Base-by-base conservation (phyloP, 2,888 invertebrate genomes). In the Pomacea canaliculata region DNA sequence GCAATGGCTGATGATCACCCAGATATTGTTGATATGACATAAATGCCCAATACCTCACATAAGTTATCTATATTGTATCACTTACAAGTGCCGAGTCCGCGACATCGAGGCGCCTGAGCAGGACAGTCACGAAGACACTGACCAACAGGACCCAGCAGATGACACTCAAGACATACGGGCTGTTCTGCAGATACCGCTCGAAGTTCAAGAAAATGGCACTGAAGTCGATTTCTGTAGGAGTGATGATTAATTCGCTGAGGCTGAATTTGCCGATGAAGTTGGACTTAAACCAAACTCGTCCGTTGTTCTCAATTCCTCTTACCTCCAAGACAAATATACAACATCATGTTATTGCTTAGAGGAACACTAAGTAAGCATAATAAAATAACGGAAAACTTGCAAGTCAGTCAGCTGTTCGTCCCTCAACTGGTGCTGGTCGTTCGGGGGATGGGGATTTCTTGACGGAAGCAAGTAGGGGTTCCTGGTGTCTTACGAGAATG, bases 191-290 rank as follows among this genome's bases (percentile, higher is more conserved):
- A 49, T 80, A 80, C 12, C 69, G 77, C 1, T 76, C 65, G 68
- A 86, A 83, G 77, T 85, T 81, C 37, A 78, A 79, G 75, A 87
- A 85, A 46, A 87, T 76, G 23, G 80, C 76, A 16, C 76, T 76
- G 72, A 87, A 87, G 77, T 87, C 82, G 16, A 87, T 86, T 0
- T 77, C 73, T 48, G 82, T 81, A 7, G 86, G 85, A 7, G 79
- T 75, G 18, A 84, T 76, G 62, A 86, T 71, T 12, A 85, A 71
- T n/a, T 80, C 76, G 49, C 82, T 81, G 1, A 84, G 79, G 13
- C 85, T 81, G 76, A 86, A 85, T 1, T 84, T 77, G 8, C 87
- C 86, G 49, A 87, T 82, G 77, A 87, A 82, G 71, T 84, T 84
- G 73, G 84, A 84, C 68, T 83, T 82, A 71, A 87, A 85, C 56